Evolutionary conservation across 2,797 vertebrate genomes (phyloP).

Genomic region (Hippopotamyrus pictus): DNA sequence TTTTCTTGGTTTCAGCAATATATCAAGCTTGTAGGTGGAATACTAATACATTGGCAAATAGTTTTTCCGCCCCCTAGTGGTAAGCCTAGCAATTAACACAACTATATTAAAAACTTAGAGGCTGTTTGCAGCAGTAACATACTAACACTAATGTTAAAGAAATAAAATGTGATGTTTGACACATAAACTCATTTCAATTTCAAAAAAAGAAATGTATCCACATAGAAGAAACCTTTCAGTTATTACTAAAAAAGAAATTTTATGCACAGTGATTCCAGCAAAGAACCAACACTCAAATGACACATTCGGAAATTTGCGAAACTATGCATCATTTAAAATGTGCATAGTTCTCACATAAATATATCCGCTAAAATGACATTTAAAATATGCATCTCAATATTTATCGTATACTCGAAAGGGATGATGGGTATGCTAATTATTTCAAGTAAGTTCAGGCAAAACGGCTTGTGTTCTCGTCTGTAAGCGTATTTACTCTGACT

Average conservation of each 20-base stretch:
- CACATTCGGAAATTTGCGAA: not conserved
- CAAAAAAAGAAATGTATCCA: not conserved
- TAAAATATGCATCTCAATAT: not conserved
- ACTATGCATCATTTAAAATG: not conserved
- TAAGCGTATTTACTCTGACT: not conserved
- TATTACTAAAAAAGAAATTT: no score
- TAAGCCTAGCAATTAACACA: not conserved
- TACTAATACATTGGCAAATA: not conserved
- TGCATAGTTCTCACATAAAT: not conserved
- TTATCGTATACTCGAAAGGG: slow-evolving; percentile 31
- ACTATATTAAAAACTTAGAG: not conserved
- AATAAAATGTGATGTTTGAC: not conserved
- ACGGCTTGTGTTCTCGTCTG: not conserved
- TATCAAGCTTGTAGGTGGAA: not conserved
- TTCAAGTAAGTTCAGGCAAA: not conserved
- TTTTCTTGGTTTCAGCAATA: not conserved
- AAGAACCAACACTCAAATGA: not conserved
- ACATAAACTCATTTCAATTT: not conserved
- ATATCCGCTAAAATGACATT: not conserved
- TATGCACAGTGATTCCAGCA: not conserved
- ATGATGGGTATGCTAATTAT: slow-evolving; percentile 37
- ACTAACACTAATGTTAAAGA: not conserved
- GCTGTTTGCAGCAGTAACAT: not conserved
- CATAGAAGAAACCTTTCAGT: slow-evolving; percentile 55
- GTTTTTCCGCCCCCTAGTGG: slow-evolving; percentile 19